These are phyloP conservation scores for Hypercompe scribonia DNA, from an alignment of 2,888 invertebrate species.

Conservation along the genomic window DNA sequence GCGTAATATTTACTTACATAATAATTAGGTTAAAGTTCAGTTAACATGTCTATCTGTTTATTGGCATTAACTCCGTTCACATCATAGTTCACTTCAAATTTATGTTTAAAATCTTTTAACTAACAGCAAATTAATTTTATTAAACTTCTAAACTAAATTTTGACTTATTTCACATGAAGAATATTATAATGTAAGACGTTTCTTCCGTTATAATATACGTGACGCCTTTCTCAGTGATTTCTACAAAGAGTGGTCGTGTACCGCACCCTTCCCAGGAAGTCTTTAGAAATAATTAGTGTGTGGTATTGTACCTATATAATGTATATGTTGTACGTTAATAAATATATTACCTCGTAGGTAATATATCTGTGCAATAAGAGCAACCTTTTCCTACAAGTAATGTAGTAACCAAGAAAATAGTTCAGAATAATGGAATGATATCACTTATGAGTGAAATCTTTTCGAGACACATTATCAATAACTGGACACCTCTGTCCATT, in stretches of 20 bases:
- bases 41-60: not conserved
- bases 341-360: not conserved
- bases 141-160: too few species aligned
- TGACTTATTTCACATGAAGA: not conserved
- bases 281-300: not conserved
- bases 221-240: not conserved
- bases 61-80: not conserved
- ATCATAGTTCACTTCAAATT: not conserved
- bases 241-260: not conserved
- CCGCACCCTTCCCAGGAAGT: not conserved
- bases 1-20: not conserved
- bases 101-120: not conserved
- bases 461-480: conserved; percentile 8
- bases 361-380: not conserved
- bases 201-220: not conserved
- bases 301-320: not conserved
- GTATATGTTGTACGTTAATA: not conserved
- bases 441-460: too few species aligned
- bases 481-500: not conserved
- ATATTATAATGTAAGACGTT: not conserved
- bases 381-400: not conserved
- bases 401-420: not conserved
- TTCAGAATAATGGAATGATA: not conserved
- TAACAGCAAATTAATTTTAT: not conserved
- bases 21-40: not conserved